Percentiles rank a stretch among this genome's conserved stretches.
phyloP scores from a whole-genome alignment of 1,140 invertebrate genomes.

The Drosophila albomicans region DNA sequence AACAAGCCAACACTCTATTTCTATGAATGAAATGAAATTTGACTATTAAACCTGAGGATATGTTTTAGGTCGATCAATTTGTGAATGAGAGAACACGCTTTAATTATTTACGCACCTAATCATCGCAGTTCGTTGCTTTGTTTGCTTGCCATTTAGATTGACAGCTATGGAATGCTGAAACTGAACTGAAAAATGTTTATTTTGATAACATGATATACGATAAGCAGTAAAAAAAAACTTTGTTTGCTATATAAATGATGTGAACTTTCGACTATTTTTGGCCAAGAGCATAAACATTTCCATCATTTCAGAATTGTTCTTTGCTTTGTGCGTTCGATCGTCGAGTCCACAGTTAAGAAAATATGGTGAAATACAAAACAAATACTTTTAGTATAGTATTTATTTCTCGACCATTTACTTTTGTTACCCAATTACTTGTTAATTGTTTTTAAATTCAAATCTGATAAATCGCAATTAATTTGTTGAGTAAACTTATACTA shows the following conservation, averaged over 20 bases:
- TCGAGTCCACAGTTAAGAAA: background rate
- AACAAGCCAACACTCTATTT: too few species aligned
- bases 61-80: background rate
- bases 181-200: conserved; percentile 31
- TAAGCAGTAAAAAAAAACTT: conserved; percentile 31
- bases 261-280: conserved; percentile 36
- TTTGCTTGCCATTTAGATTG: conserved; percentile 33
- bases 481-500: conserved; percentile 24
- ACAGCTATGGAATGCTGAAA: conserved; percentile 27
- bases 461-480: conserved; percentile 45
- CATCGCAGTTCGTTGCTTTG: conserved; percentile 1
- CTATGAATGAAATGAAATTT: background rate
- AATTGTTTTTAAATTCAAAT: conserved; percentile 29
- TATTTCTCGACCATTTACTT: background rate
- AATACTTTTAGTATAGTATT: background rate
- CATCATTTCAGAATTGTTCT: conserved; percentile 25
- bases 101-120: conserved; percentile 34
- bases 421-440: conserved; percentile 19
- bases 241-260: conserved; percentile 31
- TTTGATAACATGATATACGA: conserved; percentile 46
- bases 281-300: conserved; percentile 38
- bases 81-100: background rate
- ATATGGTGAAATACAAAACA: conserved; percentile 8
- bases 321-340: background rate
- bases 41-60: background rate